Conservation (phyloP, 2,113 vertebrate species). For the Zapornia atra region DNA sequence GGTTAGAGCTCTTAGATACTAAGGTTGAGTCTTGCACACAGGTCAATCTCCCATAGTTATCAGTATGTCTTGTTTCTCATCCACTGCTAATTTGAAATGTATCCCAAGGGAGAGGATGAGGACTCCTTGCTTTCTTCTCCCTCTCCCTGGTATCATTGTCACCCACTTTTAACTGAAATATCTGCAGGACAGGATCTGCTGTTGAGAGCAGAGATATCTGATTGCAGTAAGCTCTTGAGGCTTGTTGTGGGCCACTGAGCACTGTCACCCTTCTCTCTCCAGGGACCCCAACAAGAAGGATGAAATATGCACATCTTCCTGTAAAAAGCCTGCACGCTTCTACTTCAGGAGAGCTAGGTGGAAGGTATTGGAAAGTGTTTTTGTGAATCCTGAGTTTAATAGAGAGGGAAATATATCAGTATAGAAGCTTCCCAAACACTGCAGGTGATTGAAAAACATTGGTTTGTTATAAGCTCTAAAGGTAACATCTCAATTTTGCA, state of each 20-base stretch:
- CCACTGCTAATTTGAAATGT: not conserved
- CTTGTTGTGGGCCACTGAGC: fast-evolving
- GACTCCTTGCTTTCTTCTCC: not conserved
- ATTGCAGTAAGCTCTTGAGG: not conserved
- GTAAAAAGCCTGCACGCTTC: not conserved
- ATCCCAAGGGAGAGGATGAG: not conserved
- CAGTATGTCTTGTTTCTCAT: not conserved
- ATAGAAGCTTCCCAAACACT: not conserved
- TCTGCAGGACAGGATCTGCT: not conserved
- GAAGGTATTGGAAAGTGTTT: not conserved
- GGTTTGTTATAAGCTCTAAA: not conserved
- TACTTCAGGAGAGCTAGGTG: not conserved
- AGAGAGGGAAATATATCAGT: not conserved
- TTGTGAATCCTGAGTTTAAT: not conserved
- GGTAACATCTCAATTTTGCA: not conserved
- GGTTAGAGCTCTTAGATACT: not conserved
- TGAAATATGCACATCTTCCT: not conserved
- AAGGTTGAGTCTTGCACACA: not conserved
- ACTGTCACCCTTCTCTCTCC: not conserved
- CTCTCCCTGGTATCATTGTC: not conserved
- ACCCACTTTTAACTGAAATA: not conserved
- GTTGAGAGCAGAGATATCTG: not conserved
- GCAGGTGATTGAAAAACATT: not conserved
- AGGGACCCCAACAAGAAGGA: not conserved
- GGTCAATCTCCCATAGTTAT: not conserved